Base-by-base conservation (phyloP, 2,888 invertebrate genomes). In the Nemotelus pantherinus region DNA sequence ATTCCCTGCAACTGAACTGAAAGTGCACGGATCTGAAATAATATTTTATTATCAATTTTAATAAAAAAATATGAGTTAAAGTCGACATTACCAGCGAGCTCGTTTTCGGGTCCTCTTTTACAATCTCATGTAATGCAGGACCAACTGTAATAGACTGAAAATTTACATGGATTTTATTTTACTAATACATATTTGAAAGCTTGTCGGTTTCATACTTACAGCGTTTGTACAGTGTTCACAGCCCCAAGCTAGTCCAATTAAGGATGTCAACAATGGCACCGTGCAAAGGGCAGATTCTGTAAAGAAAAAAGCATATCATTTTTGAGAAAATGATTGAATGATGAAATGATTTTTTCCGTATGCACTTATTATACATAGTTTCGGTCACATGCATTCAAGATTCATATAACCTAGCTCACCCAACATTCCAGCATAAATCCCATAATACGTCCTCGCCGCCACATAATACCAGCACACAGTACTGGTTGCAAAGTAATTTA, bases 391-490 rank as follows among this genome's bases (percentile, higher is more conserved):
- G 1, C 25, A 25, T 25, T 25, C 25, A 25, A 25, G 25, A 25
- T 25, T 25, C 25, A 25, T 25, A 25, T 25, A 25, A 25, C 1
- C 25, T 25, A 53, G 10, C 58, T 58, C 25, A 58, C 58, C 58
- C 1, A 58, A n/a, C 58, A 58, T 58, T 68, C 77, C 77, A 39
- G 0, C 3, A 48, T 25, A 63, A 45, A 6, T 0, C 2, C 48
- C 41, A 25, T 63, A 77, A 25, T 70, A 70, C 43, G 71, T 25
- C 53, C 77, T 60, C 9, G 53, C 39, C 25, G 45, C n/a, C 25
- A 77, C 50, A 50, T 77, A 71, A 47, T 60, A 77, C 60, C 68
- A 70, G n/a, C 58, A 70, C 9, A 63, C 64, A 9, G 70, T 77
- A 41, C 58, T 63, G 25, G 47, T 60, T 5, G 71, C 43, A 44